Conservation (phyloP, 1,140 invertebrate species). For the Tachypleus tridentatus region DNA sequence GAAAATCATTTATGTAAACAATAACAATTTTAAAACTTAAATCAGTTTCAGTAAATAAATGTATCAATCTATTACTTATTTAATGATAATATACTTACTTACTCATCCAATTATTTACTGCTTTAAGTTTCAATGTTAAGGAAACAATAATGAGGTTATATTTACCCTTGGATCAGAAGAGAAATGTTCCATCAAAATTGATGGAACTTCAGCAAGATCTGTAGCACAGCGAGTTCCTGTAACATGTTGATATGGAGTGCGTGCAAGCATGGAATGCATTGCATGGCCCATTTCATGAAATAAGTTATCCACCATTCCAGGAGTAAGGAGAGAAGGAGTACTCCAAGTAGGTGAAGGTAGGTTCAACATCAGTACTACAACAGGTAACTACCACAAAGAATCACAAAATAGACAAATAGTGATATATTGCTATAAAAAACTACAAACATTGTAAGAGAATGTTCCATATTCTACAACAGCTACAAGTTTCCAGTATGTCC, state of each 20-base stretch:
- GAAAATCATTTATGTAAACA: too few species aligned
- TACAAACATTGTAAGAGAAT: too few species aligned
- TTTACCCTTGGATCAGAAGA: slow-evolving; percentile 68
- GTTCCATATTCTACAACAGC: too few species aligned
- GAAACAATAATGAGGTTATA: slow-evolving; percentile 5
- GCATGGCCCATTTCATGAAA: slow-evolving; percentile 99
- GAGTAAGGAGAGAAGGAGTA: slow-evolving; percentile 61
- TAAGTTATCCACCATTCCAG: slow-evolving; percentile 81
- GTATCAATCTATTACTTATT: too few species aligned
- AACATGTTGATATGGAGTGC: slow-evolving; percentile 91
- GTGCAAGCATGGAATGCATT: slow-evolving; percentile 94
- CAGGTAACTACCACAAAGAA: slow-evolving; percentile 15
- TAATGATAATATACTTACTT: too few species aligned
- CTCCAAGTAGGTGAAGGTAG: slow-evolving; percentile 49
- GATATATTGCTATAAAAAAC: too few species aligned
- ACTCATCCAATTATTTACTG: too few species aligned
- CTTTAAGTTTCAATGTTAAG: too few species aligned
- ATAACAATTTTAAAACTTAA: too few species aligned
- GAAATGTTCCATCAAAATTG: slow-evolving; percentile 97
- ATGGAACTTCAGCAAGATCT: slow-evolving; percentile 97
- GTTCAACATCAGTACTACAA: slow-evolving; percentile 89
- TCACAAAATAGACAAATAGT: too few species aligned
- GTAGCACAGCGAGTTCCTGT: slow-evolving; percentile 92
- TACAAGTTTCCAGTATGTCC: too few species aligned
- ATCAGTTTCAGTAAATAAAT: too few species aligned